phyloP scores from a whole-genome alignment of 2,113 vertebrate genomes.

The Oophaga pumilio region DNA sequence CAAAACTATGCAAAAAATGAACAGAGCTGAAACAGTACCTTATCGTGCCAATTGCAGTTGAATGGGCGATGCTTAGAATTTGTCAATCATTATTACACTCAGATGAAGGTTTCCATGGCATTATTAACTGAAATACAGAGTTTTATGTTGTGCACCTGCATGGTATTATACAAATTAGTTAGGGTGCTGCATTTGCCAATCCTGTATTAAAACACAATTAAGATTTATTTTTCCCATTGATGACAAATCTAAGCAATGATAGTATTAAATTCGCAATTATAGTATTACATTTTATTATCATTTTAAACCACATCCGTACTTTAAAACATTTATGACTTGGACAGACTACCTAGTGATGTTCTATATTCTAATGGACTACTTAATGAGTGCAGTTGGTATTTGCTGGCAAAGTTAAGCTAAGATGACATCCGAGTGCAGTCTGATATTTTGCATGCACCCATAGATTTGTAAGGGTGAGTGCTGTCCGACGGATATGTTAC shows the following conservation, averaged over 20 bases:
- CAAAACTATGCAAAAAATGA: constrained; percentile 39
- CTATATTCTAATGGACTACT: too few relatives aligned
- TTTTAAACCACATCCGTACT: too few relatives aligned
- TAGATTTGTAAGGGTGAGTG: too few relatives aligned
- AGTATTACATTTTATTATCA: not conserved
- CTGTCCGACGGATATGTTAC: too few relatives aligned
- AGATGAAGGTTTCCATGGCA: not conserved
- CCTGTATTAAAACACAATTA: not conserved
- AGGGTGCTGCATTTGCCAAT: not conserved
- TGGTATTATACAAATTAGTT: not conserved
- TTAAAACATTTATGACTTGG: too few relatives aligned
- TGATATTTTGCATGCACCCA: too few relatives aligned
- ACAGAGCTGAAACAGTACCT: not conserved
- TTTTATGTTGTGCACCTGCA: not conserved
- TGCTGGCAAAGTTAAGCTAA: too few relatives aligned
- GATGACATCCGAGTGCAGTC: too few relatives aligned
- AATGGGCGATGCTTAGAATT: not conserved
- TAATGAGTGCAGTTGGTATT: too few relatives aligned
- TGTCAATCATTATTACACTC: constrained; percentile 1
- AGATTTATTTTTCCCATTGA: not conserved
- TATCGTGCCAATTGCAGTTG: constrained; percentile 10
- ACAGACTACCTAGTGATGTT: too few relatives aligned
- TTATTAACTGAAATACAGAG: not conserved
- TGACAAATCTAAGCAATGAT: too few relatives aligned
- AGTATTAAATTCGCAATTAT: not conserved